Evolutionary conservation across 2,797 vertebrate species (phyloP).

Genomic region (Salarias fasciatus): DNA sequence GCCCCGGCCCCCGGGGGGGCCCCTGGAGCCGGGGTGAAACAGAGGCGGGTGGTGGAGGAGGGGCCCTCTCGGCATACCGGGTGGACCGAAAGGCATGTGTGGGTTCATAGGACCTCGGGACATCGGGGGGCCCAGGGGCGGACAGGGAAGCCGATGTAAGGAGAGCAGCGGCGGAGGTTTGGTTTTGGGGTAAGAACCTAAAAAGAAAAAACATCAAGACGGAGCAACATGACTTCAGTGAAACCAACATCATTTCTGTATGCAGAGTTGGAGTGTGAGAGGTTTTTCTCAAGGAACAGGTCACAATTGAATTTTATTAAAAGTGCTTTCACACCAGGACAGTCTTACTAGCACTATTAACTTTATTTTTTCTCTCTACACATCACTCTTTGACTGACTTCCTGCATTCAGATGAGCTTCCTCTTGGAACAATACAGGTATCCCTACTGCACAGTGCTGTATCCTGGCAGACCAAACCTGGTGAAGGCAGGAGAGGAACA

Average conservation of each 20-base stretch:
- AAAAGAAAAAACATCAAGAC: background rate
- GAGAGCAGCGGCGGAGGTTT: conserved; percentile 80
- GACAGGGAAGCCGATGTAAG: conserved; percentile 71
- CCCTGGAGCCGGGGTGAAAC: conserved; percentile 52
- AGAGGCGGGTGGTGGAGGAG: conserved; percentile 54
- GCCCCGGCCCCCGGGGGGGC: conserved; percentile 51
- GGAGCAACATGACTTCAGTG: too few relatives aligned
- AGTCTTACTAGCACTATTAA: too few relatives aligned
- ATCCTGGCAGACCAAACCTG: conserved; percentile 69
- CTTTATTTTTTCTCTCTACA: too few relatives aligned
- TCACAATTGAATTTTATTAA: too few relatives aligned
- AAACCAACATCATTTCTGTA: too few relatives aligned
- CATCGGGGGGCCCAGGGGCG: conserved; percentile 48
- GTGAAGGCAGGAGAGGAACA: conserved; percentile 65
- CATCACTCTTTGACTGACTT: too few relatives aligned
- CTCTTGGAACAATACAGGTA: too few relatives aligned
- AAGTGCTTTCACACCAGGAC: too few relatives aligned
- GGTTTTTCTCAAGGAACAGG: too few relatives aligned
- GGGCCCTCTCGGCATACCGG: conserved; percentile 47
- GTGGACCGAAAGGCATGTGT: conserved; percentile 47
- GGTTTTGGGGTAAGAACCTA: conserved; percentile 75
- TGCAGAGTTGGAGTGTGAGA: too few relatives aligned
- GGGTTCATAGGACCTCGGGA: conserved; percentile 41
- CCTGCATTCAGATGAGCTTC: too few relatives aligned
- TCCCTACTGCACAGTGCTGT: too few relatives aligned